Conservation (phyloP, 2,797 vertebrate species). For the Sus cebifrons region DNA sequence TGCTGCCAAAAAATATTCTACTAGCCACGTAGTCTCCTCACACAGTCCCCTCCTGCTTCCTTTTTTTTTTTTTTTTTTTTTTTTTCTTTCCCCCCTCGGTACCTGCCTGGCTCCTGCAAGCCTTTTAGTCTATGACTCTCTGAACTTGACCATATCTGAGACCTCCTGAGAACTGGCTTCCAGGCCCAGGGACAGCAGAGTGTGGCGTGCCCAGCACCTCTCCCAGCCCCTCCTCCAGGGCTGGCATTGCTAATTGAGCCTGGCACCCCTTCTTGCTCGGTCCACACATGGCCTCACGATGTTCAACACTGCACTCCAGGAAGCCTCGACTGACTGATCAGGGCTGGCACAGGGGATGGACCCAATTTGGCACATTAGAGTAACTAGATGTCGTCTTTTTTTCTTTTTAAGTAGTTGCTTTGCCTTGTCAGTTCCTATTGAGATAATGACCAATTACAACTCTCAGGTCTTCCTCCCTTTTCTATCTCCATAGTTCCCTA, state of each 20-base stretch:
- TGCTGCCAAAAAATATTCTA: neutral
- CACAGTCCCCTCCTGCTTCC: neutral
- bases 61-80: neutral
- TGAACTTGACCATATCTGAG: neutral
- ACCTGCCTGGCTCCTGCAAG: neutral
- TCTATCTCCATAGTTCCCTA: neutral
- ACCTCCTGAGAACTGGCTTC: neutral
- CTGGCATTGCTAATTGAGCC: neutral
- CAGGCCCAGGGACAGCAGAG: neutral
- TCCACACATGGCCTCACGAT: neutral
- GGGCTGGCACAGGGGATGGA: neutral
- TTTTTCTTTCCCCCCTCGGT: neutral
- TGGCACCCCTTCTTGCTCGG: neutral
- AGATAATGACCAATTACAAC: neutral
- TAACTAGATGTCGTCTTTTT: neutral
- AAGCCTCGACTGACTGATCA: neutral
- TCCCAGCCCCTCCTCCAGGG: accelerated
- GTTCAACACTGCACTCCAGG: neutral
- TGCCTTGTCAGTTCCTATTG: conserved; percentile 43
- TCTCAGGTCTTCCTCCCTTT: neutral
- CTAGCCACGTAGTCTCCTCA: neutral
- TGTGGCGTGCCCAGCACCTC: accelerated
- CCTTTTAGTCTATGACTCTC: neutral
- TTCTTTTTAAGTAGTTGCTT: conserved; percentile 8
- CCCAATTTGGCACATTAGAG: neutral